Evolutionary conservation across 1,140 invertebrate genomes (phyloP), one percentile per base, ranked within the genome.

Genomic region (Hycleus phaleratus): DNA sequence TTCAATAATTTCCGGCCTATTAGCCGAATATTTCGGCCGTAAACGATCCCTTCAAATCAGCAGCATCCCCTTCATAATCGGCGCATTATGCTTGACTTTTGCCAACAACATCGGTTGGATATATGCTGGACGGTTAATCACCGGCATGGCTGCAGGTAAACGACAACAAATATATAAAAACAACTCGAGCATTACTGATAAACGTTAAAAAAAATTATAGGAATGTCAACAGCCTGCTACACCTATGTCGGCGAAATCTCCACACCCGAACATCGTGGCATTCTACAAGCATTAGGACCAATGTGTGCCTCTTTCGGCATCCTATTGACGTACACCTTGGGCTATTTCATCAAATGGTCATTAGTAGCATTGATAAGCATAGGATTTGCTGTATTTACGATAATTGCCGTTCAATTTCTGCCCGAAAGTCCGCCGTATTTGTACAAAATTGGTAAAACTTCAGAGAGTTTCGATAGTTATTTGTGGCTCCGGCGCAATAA

Each of bases 71-170:
- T 90, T 88, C 64, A 68, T 87, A 1, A 63, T 82, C 4, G 89
- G 90, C 7, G 93, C 88, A 87, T 65, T 88, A 0, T 74, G 85
- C 40, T 87, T 91, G 59, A 82, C 82, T 6, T 78, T 84, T 66
- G 78, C 83, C 2, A 74, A 77, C 26, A 76, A 78, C 54, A 78
- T 85, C 52, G 65, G 78, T 1, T 78, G 80, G 60, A 68, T 90
- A 2, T 87, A 84, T 65, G 70, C 80, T 3, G 87, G 87, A 9
- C 77, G 88, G 65, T 81, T 90, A 52, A 78, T 91, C 52, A 87
- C 85, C 10, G 85, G 86, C 45, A 81, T 88, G 62, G 85, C 84
- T 43, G 82, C 82, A 61, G 85, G 85, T 79, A 75, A 78, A 25
- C 7, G 12, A 48, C 5, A 32, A 4, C 25, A 42, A 42, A 39